phyloP scores from a whole-genome alignment of 2,113 vertebrate genomes.

The Corythaeola cristata region DNA sequence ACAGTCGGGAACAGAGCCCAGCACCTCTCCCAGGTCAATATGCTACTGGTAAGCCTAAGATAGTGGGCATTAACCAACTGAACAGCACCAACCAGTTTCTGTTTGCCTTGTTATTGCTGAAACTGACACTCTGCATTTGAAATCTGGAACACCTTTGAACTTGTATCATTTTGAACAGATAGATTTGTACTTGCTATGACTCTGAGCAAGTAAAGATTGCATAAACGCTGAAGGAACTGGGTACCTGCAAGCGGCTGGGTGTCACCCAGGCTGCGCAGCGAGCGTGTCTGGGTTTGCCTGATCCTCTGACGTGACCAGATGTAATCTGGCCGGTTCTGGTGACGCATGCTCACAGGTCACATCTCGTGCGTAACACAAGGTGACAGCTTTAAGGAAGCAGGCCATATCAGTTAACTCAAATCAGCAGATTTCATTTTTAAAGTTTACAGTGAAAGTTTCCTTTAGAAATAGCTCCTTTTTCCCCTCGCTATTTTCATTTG shows the following conservation, averaged over 20 bases:
- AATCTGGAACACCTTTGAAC: neutral
- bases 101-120: accelerated
- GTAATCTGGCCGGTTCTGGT: neutral
- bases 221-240: neutral
- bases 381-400: neutral
- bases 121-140: neutral
- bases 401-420: neutral
- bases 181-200: neutral
- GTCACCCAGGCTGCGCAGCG: accelerated
- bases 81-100: neutral
- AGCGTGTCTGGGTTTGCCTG: neutral
- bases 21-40: neutral
- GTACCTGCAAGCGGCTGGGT: neutral
- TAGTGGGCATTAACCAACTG: accelerated
- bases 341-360: neutral
- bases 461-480: neutral
- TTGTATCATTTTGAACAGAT: neutral
- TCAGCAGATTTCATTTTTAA: neutral
- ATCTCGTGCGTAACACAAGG: slow-evolving; percentile 21
- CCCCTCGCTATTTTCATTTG: neutral
- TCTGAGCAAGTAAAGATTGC: neutral
- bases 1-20: neutral
- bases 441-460: slow-evolving; percentile 41
- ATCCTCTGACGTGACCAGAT: neutral
- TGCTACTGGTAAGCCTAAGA: neutral